These are phyloP conservation scores for Deroptyus accipitrinus DNA, from an alignment of 2,113 vertebrate genomes.

Conservation along the genomic window DNA sequence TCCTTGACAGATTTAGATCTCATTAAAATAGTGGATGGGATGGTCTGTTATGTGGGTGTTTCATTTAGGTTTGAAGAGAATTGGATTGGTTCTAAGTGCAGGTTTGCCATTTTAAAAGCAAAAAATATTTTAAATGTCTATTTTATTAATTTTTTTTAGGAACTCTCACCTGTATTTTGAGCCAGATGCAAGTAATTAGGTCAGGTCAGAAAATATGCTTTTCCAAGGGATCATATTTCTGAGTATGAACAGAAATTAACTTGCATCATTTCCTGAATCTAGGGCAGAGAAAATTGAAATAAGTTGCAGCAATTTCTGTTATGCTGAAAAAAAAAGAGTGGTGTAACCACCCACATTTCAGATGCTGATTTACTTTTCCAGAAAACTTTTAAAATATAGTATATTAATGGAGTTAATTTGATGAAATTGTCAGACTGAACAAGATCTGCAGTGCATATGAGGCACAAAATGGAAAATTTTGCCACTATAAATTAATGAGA, in stretches of 20 bases:
- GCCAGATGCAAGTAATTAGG: background rate
- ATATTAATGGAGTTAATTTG: background rate
- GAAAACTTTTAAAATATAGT: background rate
- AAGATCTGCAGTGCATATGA: background rate
- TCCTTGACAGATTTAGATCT: slow-evolving; percentile 40
- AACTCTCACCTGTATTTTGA: background rate
- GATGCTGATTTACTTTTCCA: background rate
- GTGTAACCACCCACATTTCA: slow-evolving; percentile 35
- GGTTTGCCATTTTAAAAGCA: background rate
- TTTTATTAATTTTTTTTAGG: background rate
- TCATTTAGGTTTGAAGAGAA: background rate
- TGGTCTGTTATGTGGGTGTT: background rate
- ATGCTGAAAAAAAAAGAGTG: background rate
- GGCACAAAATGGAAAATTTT: background rate
- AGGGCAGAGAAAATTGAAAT: slow-evolving; percentile 35
- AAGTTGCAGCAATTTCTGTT: slow-evolving; percentile 2
- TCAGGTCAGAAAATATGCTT: background rate
- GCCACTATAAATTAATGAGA: background rate
- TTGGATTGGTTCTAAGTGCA: background rate
- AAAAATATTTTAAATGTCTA: background rate
- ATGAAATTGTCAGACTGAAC: background rate
- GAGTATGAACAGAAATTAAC: background rate
- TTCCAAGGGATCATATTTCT: background rate
- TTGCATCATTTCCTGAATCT: slow-evolving; percentile 19
- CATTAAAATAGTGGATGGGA: slow-evolving; percentile 31